Base-by-base conservation (phyloP, 1,140 invertebrate genomes). In the Lucilia sericata region DNA sequence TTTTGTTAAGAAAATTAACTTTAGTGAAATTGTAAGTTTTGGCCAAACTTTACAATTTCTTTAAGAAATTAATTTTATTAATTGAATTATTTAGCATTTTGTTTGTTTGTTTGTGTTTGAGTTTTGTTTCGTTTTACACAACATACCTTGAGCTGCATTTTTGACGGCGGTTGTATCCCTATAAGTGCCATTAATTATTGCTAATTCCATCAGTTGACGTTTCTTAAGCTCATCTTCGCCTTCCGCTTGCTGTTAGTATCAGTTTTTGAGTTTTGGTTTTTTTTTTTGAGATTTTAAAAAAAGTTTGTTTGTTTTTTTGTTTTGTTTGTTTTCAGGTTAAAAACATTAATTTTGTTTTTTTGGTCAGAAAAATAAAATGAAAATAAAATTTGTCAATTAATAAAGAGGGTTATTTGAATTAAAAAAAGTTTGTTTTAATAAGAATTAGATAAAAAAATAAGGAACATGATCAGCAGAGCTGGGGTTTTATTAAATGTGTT, bases 171-270 rank as follows among this genome's bases (percentile, higher is more conserved):
- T 97, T 74, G 96, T 97, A 92, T 99, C 98, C 92, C 98, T 95
- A 93, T 99, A 99, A 51, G 99, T 99, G 89, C 99, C 99, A 91
- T 99, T 99, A 88, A 99, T 99, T 87, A 99, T 99, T 87, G 99
- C 99, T 91, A 99, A 93, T 93, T 99, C 99, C 98, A 99, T 99
- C 81, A 99, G 93, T 92, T 99, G 99, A 91, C 98, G 95, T 92
- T 99, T 99, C 94, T 99, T 99, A 87, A 99, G 93, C 91, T 99
- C 98, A 93, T 99, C 99, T 94, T 99, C 98, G 81, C 99, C 99
- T 92, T 99, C 98, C 84, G 98, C 98, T 98, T 99, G 95, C 94
- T 96, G 92, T 88, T 91, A 86, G 76, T 49, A 36, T 70, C n/a
- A 70, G n/a, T 51, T 51, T 51, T 83, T 65, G 30, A 47, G 55